Base-by-base conservation (phyloP, 2,888 invertebrate genomes). In the Plagodis pulveraria region DNA sequence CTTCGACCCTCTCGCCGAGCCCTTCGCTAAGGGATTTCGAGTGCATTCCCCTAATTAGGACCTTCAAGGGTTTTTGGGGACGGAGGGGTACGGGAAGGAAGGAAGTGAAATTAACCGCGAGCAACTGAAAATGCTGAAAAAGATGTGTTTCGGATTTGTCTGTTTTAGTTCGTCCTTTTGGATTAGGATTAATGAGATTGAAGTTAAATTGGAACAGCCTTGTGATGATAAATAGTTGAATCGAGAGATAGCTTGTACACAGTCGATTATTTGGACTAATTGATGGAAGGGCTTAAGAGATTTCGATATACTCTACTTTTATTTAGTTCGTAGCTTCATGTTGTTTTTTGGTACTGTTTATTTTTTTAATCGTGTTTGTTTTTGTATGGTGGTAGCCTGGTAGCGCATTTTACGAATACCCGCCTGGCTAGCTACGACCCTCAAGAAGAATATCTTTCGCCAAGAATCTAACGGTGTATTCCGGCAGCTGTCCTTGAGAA, bases 21-120 rank as follows among this genome's bases (percentile, higher is more conserved):
- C 63, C 58, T 58, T 58, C 50, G 40, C 50, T 45, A 64, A 64
- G 63, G 67, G 66, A 64, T 64, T 63, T 64, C 59, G 62, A 71
- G 70, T 72, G 70, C 72, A 72, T 66, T 72, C 65, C 66, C 66
- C 66, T 72, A 72, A 72, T 72, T 72, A 70, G 67, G 63, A 56
- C 60, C 61, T 59, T 60, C 58, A 56, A 57, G 67, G 57, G 56
- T 32, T 49, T 51, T 43, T 7, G 50, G 44, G 22, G 40, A 9
- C 32, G 38, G 45, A 40, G 38, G 48, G 45, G 22, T n/a, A 5
- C 47, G 22, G 32, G 33, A 48, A 45, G 48, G 50, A 46, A 58
- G 62, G 63, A 58, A 60, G 49, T 56, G 59, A 65, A 59, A 63
- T 58, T 59, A 64, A 58, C 62, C 58, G 43, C 47, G 46, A 47